A percentile compares a stretch with the other conserved stretches of the same genome.
phyloP scores from a whole-genome alignment of 2,113 vertebrate genomes.

The Percopsis transmontana region DNA sequence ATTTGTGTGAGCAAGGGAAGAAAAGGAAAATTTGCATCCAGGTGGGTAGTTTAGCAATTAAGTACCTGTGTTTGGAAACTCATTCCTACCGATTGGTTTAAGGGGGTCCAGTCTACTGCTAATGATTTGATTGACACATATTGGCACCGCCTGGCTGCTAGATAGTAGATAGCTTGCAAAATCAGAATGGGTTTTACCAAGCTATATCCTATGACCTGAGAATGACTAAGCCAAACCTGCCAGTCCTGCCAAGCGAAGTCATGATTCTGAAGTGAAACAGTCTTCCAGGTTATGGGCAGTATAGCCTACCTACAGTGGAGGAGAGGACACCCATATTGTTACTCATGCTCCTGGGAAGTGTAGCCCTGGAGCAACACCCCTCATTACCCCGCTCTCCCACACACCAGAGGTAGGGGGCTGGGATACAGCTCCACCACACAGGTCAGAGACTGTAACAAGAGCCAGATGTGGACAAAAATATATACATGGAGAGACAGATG shows the following conservation, averaged over 20 bases:
- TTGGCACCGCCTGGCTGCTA: too few relatives aligned
- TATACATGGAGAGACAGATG: conserved; percentile 47
- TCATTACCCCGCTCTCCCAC: conserved; percentile 61
- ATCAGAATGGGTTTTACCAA: too few relatives aligned
- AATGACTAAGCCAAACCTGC: too few relatives aligned
- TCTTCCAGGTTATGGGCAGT: background rate
- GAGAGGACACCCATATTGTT: conserved; percentile 54
- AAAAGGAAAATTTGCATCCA: too few relatives aligned
- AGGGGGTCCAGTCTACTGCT: too few relatives aligned
- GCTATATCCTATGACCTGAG: too few relatives aligned
- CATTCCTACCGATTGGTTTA: too few relatives aligned
- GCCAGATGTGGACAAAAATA: conserved; percentile 74
- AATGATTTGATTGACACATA: too few relatives aligned
- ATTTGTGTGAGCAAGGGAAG: too few relatives aligned
- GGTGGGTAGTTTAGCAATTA: too few relatives aligned
- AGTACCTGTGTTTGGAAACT: too few relatives aligned
- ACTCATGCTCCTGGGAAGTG: conserved; percentile 54
- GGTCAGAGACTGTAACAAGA: conserved; percentile 74
- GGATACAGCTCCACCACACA: conserved; percentile 60
- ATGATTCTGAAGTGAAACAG: background rate
- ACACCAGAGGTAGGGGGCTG: conserved; percentile 48
- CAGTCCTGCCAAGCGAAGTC: background rate
- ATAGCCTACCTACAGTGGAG: conserved; percentile 17
- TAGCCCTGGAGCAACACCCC: conserved; percentile 46
- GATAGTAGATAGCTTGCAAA: too few relatives aligned